Percentiles rank a stretch among this genome's conserved stretches.
Conservation (phyloP, 2,113 vertebrate genomes). For the Anseranas semipalmata region DNA sequence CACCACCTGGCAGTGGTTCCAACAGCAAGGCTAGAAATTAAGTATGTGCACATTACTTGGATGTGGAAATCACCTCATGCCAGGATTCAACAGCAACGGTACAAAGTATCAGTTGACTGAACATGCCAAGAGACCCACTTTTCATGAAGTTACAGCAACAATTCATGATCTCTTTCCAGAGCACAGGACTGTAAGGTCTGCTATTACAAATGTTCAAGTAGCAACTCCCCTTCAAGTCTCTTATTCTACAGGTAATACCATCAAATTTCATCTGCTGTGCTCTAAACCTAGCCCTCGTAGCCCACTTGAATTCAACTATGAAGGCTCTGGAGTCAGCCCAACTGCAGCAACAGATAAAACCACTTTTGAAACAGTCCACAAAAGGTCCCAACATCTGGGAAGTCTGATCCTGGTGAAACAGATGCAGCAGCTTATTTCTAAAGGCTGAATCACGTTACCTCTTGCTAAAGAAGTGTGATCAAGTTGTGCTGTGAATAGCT, state of each 20-base stretch:
- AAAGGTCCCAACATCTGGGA: background rate
- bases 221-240: background rate
- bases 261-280: background rate
- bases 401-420: background rate
- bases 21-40: background rate
- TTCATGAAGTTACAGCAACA: background rate
- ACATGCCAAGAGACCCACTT: background rate
- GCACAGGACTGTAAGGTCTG: background rate
- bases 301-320: background rate
- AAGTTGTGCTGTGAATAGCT: background rate
- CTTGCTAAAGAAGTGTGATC: background rate
- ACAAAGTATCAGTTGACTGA: background rate
- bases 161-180: background rate
- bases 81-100: background rate
- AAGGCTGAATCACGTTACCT: background rate
- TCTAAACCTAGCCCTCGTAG: background rate
- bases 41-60: accelerated
- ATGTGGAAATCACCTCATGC: background rate
- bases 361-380: background rate
- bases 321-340: background rate
- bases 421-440: background rate
- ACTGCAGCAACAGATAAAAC: background rate
- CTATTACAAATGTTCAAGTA: background rate
- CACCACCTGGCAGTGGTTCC: background rate
- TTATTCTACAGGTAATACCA: background rate